Conservation (phyloP, 2,797 vertebrate species). For the Ctenosaura bakeri region DNA sequence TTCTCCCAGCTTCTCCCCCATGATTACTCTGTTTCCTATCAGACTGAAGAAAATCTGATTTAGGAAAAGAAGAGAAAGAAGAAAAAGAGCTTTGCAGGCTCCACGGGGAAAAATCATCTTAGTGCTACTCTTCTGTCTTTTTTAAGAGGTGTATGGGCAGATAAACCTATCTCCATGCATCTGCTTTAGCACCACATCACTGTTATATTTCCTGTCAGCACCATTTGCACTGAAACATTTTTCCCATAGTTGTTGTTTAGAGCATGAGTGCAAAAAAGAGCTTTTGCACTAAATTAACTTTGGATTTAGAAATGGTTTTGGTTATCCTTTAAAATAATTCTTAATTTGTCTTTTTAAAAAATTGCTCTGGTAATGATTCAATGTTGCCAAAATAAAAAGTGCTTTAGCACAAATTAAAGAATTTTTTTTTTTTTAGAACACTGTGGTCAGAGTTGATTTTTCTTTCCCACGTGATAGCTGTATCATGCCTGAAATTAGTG, state of each 20-base stretch:
- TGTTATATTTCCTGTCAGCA: background rate
- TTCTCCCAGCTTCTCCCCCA: too few relatives aligned
- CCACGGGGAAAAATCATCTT: background rate
- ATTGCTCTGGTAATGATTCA: too few relatives aligned
- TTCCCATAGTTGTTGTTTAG: too few relatives aligned
- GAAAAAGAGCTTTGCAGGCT: background rate
- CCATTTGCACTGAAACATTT: background rate
- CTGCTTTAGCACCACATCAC: background rate
- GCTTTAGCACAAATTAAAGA: background rate
- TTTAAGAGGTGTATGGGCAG: background rate
- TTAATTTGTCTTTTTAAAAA: too few relatives aligned
- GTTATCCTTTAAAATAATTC: too few relatives aligned
- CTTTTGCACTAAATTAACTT: too few relatives aligned
- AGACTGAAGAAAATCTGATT: background rate
- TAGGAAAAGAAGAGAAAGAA: background rate
- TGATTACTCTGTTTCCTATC: too few relatives aligned
- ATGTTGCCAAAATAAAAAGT: background rate
- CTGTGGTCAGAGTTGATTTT: too few relatives aligned
- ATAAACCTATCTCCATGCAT: background rate
- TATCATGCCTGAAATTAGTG: too few relatives aligned
- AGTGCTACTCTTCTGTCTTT: background rate
- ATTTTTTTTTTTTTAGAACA: background rate
- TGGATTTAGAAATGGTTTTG: too few relatives aligned
- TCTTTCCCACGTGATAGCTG: too few relatives aligned
- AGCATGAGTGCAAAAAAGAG: too few relatives aligned